Conservation (phyloP, 1,140 invertebrate species). For the Leptoteleia sp. region DNA sequence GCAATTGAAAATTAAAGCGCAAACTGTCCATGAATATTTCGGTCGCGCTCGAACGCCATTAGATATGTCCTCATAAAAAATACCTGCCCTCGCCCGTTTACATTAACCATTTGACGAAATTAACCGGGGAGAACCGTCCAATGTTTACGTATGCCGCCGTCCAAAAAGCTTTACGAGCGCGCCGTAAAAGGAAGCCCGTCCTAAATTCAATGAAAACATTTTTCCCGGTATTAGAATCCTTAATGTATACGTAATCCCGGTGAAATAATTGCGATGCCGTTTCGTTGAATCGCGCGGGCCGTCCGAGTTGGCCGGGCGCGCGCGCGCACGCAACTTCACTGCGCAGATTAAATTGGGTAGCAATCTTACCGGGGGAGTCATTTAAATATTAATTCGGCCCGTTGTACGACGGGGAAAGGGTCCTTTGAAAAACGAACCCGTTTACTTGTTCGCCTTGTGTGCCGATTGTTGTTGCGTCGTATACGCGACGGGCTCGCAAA, state of each 20-base stretch:
- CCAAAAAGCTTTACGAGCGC: slow-evolving; percentile 24
- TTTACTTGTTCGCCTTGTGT: slow-evolving; percentile 64
- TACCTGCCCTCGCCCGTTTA: slow-evolving; percentile 7
- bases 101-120: slow-evolving; percentile 40
- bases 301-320: slow-evolving; percentile 38
- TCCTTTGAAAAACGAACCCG: slow-evolving; percentile 65
- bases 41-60: too few relatives aligned
- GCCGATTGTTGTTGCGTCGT: slow-evolving; percentile 67
- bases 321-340: slow-evolving; percentile 50
- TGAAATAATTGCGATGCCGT: slow-evolving; percentile 58
- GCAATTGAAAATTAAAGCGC: too few relatives aligned
- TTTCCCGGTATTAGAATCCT: slow-evolving; percentile 47
- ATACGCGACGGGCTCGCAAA: slow-evolving; percentile 58
- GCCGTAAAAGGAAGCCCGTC: slow-evolving; percentile 30
- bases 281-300: slow-evolving; percentile 42
- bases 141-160: slow-evolving; percentile 30
- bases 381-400: slow-evolving; percentile 70
- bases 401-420: slow-evolving; percentile 58
- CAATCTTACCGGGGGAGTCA: slow-evolving; percentile 67
- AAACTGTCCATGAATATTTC: too few relatives aligned
- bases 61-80: slow-evolving; percentile 15
- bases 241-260: slow-evolving; percentile 49
- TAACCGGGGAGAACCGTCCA: slow-evolving; percentile 19
- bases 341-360: slow-evolving; percentile 70
- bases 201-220: slow-evolving; percentile 53